Percentiles rank a stretch among this genome's conserved stretches.
phyloP scores from a whole-genome alignment of 2,113 vertebrate genomes.

The Natator depressus region DNA sequence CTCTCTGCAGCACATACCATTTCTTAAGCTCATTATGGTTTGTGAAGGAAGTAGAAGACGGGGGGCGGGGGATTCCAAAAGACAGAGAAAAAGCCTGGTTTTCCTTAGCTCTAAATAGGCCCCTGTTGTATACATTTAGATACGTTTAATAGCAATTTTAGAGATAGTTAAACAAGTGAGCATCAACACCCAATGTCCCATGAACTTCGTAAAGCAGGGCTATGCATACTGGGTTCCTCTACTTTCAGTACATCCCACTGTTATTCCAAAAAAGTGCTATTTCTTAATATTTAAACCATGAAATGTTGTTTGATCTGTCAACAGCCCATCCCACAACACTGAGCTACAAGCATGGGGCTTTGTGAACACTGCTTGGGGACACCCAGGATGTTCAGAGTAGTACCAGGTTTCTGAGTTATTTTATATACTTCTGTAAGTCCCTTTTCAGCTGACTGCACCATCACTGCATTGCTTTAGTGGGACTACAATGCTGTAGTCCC shows the following conservation, averaged over 20 bases:
- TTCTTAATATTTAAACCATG: background rate
- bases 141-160: background rate
- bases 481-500: too few relatives aligned
- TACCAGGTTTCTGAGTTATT: too few relatives aligned
- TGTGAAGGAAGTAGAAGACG: background rate
- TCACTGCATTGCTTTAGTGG: too few relatives aligned
- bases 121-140: background rate
- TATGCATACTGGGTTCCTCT: background rate
- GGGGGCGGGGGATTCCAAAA: background rate
- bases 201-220: background rate
- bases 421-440: too few relatives aligned
- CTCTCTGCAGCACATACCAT: background rate
- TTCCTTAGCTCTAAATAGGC: background rate
- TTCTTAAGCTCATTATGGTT: background rate
- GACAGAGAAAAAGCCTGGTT: background rate
- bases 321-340: background rate
- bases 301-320: background rate
- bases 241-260: background rate
- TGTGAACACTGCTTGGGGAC: background rate
- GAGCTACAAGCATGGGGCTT: background rate
- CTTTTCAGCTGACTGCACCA: too few relatives aligned
- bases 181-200: background rate
- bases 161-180: background rate
- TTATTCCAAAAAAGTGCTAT: background rate
- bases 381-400: background rate